phyloP scores from a whole-genome alignment of 1,140 invertebrate genomes.

The Campodea augens region DNA sequence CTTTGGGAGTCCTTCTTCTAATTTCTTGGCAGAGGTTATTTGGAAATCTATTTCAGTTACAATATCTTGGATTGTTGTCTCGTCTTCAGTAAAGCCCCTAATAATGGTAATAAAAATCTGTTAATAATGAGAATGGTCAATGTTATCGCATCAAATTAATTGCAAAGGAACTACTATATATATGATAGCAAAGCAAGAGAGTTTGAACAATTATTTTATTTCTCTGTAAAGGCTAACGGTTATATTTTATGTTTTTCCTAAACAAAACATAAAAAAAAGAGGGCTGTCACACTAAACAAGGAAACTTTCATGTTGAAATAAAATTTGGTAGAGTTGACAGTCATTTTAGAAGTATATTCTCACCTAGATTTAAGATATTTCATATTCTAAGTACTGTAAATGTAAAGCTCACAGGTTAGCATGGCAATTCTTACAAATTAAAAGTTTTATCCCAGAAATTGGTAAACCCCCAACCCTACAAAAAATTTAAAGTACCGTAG shows the following conservation, averaged over 20 bases:
- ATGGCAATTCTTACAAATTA: no score
- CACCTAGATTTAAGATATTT: no score
- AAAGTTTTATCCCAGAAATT: no score
- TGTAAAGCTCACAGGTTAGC: no score
- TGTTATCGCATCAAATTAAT: background rate
- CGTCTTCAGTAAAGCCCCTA: conserved; percentile 27
- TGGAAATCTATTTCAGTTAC: no score
- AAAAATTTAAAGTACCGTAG: no score
- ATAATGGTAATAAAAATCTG: conserved; percentile 5
- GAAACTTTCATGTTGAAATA: background rate
- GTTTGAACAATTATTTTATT: conserved; percentile 1
- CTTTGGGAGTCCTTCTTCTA: conserved; percentile 35
- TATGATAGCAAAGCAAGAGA: conserved; percentile 5
- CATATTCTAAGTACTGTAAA: no score
- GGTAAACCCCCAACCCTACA: no score
- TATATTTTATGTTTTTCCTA: conserved; percentile 17
- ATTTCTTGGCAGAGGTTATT: conserved; percentile 27
- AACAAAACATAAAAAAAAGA: background rate
- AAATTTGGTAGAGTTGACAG: conserved; percentile 30
- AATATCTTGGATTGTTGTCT: no score
- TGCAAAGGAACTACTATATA: conserved; percentile 10
- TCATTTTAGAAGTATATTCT: no score
- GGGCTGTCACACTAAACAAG: background rate
- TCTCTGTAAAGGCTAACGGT: conserved; percentile 3
- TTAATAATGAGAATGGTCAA: conserved; percentile 3